These are phyloP conservation scores for Rhinoraja longicauda DNA, from an alignment of 2,797 vertebrate genomes.

Conservation along the genomic window DNA sequence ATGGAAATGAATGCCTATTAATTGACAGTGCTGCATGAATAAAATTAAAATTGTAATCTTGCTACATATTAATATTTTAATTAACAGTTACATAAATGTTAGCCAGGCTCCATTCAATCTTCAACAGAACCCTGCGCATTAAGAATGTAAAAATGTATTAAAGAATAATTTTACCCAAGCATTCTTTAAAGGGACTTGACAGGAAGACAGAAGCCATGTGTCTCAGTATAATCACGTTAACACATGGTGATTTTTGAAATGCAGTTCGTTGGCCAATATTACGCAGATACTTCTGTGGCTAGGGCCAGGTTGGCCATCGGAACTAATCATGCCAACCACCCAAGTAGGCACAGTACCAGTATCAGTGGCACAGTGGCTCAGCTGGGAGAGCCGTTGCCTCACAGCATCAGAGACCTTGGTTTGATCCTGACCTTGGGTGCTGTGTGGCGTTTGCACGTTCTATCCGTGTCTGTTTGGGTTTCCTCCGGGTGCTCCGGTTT, in stretches of 20 bases:
- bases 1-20: not conserved
- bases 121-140: not conserved
- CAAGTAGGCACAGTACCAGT: no score
- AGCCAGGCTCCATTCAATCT: not conserved
- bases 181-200: not conserved
- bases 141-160: not conserved
- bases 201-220: not conserved
- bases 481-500: no score
- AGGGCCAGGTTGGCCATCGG: no score
- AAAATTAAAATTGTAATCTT: not conserved
- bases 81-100: not conserved
- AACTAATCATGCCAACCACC: no score
- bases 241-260: not conserved
- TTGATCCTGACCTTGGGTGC: no score
- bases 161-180: not conserved
- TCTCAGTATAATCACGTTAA: not conserved
- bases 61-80: not conserved
- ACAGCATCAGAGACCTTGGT: no score
- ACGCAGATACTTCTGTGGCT: no score
- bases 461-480: no score
- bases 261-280: not conserved
- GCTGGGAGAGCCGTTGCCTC: no score
- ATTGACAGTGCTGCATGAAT: slow-evolving; percentile 12
- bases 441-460: no score
- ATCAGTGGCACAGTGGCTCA: no score